These are phyloP conservation scores for Varecia variegata DNA, from an alignment of 2,797 vertebrate species.

Conservation along the genomic window DNA sequence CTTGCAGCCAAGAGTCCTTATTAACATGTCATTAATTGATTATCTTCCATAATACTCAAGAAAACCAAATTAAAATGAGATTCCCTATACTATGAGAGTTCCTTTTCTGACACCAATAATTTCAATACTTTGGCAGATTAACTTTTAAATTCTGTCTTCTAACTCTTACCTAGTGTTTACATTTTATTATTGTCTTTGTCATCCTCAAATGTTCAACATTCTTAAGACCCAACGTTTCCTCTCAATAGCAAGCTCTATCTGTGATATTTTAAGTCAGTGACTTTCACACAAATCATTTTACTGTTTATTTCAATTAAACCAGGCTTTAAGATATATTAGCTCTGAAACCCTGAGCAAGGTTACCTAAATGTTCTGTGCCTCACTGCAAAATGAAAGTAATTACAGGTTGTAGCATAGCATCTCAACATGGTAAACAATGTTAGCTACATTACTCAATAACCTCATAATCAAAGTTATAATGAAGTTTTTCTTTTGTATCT, in stretches of 20 bases:
- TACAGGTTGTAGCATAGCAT: not conserved
- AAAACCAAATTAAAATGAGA: not conserved
- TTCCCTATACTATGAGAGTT: not conserved
- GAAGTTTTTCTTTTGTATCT: not conserved
- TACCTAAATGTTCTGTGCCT: not conserved
- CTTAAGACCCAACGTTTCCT: not conserved
- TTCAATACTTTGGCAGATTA: not conserved
- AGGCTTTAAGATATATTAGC: not conserved
- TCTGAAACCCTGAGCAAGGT: not conserved
- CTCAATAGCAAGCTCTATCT: not conserved
- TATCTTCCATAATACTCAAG: not conserved
- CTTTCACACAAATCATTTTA: not conserved
- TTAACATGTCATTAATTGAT: not conserved
- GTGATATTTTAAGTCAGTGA: slow-evolving; percentile 33
- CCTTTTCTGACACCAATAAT: not conserved
- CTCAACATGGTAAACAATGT: not conserved
- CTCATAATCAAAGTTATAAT: not conserved
- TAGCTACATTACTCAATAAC: not conserved
- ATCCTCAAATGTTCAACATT: not conserved
- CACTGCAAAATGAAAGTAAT: not conserved
- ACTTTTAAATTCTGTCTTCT: not conserved
- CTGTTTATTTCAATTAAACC: not conserved
- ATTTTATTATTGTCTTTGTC: not conserved
- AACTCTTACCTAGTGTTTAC: not conserved
- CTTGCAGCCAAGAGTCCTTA: not conserved